Base-by-base conservation (phyloP, 2,888 invertebrate genomes). In the Sarcophaga variegata region DNA sequence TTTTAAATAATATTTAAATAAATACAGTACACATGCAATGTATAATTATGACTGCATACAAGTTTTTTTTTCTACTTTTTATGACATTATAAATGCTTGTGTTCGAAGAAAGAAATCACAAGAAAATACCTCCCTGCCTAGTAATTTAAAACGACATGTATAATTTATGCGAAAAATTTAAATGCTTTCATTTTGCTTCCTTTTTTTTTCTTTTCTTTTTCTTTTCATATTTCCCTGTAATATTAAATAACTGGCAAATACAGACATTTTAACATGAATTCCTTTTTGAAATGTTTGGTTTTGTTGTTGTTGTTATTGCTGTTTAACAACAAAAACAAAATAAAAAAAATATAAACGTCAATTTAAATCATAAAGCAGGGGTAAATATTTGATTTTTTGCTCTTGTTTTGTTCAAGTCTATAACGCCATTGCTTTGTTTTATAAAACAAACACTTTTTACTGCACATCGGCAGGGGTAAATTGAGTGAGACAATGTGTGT, bases 351-450 rank as follows among this genome's bases (percentile, higher is more conserved):
- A 76, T 74, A 70, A 78, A 86, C 78, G 77, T 86, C 86, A 86
- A 81, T 86, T 86, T 83, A 75, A 87, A 77, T 83, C 83, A 81
- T 78, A 81, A 14, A 12, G 49, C 10, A 78, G 3, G 60, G 64
- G 69, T 75, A 70, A 75, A 81, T 83, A 83, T 87, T 86, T 78
- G 20, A 20, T 20, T 72, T 60, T 49, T 66, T 59, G 67, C 54
- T 66, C 14, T 54, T 54, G 12, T 14, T 64, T 11, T 71, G 37
- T 49, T 59, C 37, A 37, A 37, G 37, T 37, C 37, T 37, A 37
- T 4, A 37, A 37, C 37, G 37, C 37, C 37, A 37, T n/a, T 54
- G 27, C 22, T 25, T 62, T 49, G 4, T 59, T n/a, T 59, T 5
- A n/a, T 17, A 59, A 54, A 81, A 64, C 45, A 77, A 74, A 66